Percentiles rank a stretch among this genome's conserved stretches.
Conservation (phyloP, 2,797 vertebrate species). For the Poeciliopsis presidionis region DNA sequence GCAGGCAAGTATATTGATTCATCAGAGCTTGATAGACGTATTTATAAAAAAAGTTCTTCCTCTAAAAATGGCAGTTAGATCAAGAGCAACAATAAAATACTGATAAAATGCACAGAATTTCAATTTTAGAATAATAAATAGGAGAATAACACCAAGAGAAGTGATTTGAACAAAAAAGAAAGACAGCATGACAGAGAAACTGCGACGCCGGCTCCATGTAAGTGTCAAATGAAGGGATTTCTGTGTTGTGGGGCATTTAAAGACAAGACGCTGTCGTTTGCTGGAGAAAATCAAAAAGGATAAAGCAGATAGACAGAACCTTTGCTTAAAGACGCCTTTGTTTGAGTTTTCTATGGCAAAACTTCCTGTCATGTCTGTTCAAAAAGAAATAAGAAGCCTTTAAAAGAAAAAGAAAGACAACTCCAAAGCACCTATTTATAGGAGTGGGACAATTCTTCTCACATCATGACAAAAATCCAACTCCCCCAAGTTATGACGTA, state of each 20-base stretch:
- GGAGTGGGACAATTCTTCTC: constrained; percentile 13
- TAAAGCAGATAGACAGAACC: constrained; percentile 11
- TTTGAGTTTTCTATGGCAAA: constrained; percentile 10
- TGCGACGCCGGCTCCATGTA: constrained; percentile 47
- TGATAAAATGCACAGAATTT: constrained; percentile 11
- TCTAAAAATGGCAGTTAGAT: constrained; percentile 18
- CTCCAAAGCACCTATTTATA: constrained; percentile 22
- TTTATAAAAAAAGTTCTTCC: constrained; percentile 2
- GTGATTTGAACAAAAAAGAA: constrained; percentile 20
- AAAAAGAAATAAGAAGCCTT: constrained; percentile 37
- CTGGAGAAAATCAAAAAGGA: constrained; percentile 53
- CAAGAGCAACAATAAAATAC: constrained; percentile 14
- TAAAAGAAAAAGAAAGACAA: constrained; percentile 9
- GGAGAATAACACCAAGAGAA: constrained; percentile 20
- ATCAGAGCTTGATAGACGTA: constrained; percentile 8
- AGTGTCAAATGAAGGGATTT: constrained; percentile 53
- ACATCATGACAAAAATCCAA: constrained; percentile 19
- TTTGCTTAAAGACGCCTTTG: constrained; percentile 14
- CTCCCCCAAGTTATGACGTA: constrained; percentile 23
- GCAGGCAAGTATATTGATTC: constrained; percentile 7
- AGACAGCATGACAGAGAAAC: constrained; percentile 41
- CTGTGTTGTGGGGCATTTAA: constrained; percentile 37
- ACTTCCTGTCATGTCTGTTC: constrained; percentile 28
- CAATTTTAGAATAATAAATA: constrained; percentile 20
- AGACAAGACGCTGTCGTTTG: constrained; percentile 38